Conservation (phyloP, 2,888 invertebrate species). For the Panzeria rudis region DNA sequence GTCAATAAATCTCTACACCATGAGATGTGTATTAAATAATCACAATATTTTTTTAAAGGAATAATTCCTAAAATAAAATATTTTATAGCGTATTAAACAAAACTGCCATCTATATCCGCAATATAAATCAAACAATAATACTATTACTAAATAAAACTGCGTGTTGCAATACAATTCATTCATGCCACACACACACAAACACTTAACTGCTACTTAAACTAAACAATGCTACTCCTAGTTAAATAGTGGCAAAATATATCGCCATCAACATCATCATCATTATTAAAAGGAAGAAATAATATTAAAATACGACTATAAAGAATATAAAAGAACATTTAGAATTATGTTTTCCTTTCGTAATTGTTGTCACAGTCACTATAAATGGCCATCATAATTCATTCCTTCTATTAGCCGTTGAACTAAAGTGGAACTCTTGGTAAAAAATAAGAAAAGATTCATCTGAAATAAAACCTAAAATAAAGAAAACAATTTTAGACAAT, state of each 20-base stretch:
- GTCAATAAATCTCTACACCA: not conserved
- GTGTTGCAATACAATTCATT: conserved; percentile 53
- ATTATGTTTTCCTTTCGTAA: conserved; percentile 71
- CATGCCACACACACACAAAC: conserved; percentile 48
- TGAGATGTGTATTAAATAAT: not conserved
- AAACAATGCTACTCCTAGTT: conserved; percentile 61
- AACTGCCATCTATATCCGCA: conserved; percentile 79
- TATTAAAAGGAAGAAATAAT: conserved; percentile 17
- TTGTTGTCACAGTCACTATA: conserved; percentile 71
- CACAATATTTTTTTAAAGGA: not conserved
- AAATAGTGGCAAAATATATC: conserved; percentile 66
- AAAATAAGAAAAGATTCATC: not conserved
- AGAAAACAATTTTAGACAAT: conserved; percentile 47
- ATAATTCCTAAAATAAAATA: conserved; percentile 38
- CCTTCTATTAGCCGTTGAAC: not conserved
- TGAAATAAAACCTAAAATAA: conserved; percentile 16
- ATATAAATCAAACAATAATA: conserved; percentile 78
- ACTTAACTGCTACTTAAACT: conserved; percentile 60
- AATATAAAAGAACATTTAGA: conserved; percentile 52
- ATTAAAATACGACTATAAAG: not conserved
- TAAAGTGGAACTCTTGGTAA: conserved; percentile 14
- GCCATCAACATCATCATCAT: conserved; percentile 27
- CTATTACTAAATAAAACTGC: conserved; percentile 57
- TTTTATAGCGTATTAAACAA: conserved; percentile 64
- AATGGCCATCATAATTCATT: conserved; percentile 71